phyloP scores from a whole-genome alignment of 2,113 vertebrate genomes.

The Anarhynchus alexandrinus region DNA sequence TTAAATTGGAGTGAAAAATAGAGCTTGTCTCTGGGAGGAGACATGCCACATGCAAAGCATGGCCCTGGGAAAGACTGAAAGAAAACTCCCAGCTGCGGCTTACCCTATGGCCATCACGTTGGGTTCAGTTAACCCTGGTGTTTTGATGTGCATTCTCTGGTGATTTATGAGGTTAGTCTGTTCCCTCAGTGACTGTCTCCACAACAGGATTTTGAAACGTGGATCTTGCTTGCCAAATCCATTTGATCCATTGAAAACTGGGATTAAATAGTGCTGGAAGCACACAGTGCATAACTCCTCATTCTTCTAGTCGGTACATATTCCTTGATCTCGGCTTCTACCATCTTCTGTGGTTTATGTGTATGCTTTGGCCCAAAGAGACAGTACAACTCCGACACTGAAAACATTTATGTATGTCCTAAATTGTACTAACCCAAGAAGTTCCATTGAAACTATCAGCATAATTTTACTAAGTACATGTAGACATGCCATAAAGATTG shows the following conservation, averaged over 20 bases:
- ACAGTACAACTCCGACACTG: not conserved
- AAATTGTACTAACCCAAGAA: not conserved
- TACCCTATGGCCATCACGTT: not conserved
- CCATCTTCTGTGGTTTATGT: not conserved
- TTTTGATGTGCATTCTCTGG: not conserved
- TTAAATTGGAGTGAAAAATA: not conserved
- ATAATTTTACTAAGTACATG: not conserved
- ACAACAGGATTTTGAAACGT: constrained; percentile 14
- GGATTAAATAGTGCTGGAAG: not conserved
- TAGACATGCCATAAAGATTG: not conserved
- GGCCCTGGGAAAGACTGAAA: not conserved
- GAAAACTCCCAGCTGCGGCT: not conserved
- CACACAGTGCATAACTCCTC: not conserved
- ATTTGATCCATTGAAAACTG: constrained; percentile 17
- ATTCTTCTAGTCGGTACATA: not conserved
- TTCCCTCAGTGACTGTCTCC: constrained; percentile 22
- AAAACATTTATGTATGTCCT: not conserved
- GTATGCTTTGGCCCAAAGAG: not conserved
- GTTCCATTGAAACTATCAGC: not conserved
- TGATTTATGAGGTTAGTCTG: not conserved
- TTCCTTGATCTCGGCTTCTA: not conserved
- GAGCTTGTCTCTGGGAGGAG: not conserved
- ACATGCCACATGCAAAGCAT: not conserved
- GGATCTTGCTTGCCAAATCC: not conserved
- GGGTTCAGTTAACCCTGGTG: not conserved